A percentile compares a stretch with the other conserved stretches of the same genome.
phyloP scores from a whole-genome alignment of 1,140 invertebrate genomes.

The Dryas iulia region DNA sequence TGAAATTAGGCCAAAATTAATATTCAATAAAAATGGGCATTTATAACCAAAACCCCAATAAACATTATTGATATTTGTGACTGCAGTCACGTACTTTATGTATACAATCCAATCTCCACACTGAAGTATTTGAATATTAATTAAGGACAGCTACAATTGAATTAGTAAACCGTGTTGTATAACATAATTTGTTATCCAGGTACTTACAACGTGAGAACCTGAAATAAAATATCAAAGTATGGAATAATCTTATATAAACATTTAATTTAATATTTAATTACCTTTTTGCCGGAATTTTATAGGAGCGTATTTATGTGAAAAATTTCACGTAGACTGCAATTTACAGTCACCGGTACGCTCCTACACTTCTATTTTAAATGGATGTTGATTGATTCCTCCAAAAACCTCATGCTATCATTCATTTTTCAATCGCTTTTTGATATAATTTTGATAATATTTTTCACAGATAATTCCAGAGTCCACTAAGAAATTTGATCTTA shows the following conservation, averaged over 20 bases:
- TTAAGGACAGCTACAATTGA: constrained; percentile 8
- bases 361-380: constrained; percentile 42
- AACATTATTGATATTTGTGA: not conserved
- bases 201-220: not conserved
- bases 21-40: not conserved
- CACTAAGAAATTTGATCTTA: constrained; percentile 34
- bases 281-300: constrained; percentile 44
- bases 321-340: constrained; percentile 12
- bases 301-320: constrained; percentile 25
- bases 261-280: constrained; percentile 29
- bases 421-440: constrained; percentile 67
- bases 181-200: not conserved
- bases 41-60: not conserved
- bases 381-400: constrained; percentile 34
- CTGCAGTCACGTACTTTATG: constrained; percentile 25
- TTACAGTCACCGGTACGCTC: constrained; percentile 22
- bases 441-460: constrained; percentile 64
- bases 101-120: constrained; percentile 4
- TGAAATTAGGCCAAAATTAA: constrained; percentile 6
- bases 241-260: not conserved
- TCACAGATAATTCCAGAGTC: constrained; percentile 60
- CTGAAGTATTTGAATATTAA: constrained; percentile 11
- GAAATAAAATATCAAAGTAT: not conserved
- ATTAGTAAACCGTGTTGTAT: constrained; percentile 3
- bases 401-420: constrained; percentile 64